Evolutionary conservation across 2,888 invertebrate genomes (phyloP), one percentile per base, ranked within the genome.

Genomic region (Amblyteles armatorius): DNA sequence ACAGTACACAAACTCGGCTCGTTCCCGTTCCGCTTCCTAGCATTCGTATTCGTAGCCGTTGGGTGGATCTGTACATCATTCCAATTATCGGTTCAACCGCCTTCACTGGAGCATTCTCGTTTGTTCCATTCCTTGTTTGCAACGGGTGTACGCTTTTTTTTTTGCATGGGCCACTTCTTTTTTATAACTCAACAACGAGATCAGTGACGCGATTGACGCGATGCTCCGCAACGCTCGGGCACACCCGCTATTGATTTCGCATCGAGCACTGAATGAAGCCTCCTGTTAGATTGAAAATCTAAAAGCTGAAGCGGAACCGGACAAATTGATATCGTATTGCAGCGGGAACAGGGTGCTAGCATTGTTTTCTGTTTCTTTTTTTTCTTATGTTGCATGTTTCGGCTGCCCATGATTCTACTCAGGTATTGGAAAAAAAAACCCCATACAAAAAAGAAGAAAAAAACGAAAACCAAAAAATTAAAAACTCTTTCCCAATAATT

Each of bases 1-100:
- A 11, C 55, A 11, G 55, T 22, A 11, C 22, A 22, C n/a, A 55
- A 19, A 55, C 55, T 55, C 55, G 19, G 55, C 19, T 33, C 29
- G 57, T 22, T 11, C 33, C 29, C 55, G 7, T 63, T 77, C n/a
- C 9, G 19, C 44, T 60, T 74, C n/a, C 65, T 19, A 5, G 78
- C 48, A 67, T 40, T 76, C 16, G 60, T 76, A 40, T 36, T n/a
- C 33, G 22, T 26, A 19, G 9, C 26, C 22, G 73, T 4, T 29
- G 26, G 52, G 52, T 52, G 16, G 48, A 60, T 74, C 67, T 36
- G 65, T 65, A 79, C 68, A 57, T 71, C 52, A 67, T 79, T 79
- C 48, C 82, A 85, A 82, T 85, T 82, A 82, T 79, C 65, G 79
- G 60, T 79, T 82, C 79, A 57, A 71, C 67, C 63, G 67, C 44